Conservation (phyloP, 2,113 vertebrate species). For the Halcyon malimbica region DNA sequence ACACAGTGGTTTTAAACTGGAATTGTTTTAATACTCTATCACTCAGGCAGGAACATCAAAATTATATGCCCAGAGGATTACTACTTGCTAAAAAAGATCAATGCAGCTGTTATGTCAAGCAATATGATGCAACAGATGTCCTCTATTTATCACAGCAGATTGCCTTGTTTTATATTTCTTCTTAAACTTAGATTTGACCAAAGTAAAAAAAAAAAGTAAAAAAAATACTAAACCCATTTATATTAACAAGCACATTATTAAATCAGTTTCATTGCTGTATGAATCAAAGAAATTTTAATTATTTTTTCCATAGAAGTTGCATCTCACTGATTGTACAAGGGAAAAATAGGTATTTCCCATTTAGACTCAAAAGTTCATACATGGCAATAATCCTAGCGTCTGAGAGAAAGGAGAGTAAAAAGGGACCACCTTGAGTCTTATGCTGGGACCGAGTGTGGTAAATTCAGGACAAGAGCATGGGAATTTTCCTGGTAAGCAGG, state of each 20-base stretch:
- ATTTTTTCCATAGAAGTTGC: not conserved
- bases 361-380: not conserved
- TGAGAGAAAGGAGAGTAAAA: not conserved
- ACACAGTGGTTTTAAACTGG: not conserved
- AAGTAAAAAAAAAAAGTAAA: not conserved
- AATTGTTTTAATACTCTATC: not conserved
- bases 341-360: not conserved
- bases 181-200: conserved; percentile 1
- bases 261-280: not conserved
- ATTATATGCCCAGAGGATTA: not conserved
- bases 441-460: not conserved
- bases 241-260: not conserved
- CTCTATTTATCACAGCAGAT: conserved; percentile 30
- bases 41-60: not conserved
- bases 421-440: not conserved
- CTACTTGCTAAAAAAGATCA: conserved; percentile 2
- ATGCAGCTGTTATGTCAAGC: not conserved
- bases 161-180: conserved; percentile 30
- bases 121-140: conserved; percentile 14
- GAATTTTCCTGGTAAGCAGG: not conserved
- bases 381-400: not conserved
- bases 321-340: not conserved
- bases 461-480: not conserved
- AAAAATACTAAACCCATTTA: not conserved
- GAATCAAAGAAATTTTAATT: not conserved